These are phyloP conservation scores for Hoplodrina blanda DNA, from an alignment of 2,888 invertebrate genomes.

Conservation along the genomic window DNA sequence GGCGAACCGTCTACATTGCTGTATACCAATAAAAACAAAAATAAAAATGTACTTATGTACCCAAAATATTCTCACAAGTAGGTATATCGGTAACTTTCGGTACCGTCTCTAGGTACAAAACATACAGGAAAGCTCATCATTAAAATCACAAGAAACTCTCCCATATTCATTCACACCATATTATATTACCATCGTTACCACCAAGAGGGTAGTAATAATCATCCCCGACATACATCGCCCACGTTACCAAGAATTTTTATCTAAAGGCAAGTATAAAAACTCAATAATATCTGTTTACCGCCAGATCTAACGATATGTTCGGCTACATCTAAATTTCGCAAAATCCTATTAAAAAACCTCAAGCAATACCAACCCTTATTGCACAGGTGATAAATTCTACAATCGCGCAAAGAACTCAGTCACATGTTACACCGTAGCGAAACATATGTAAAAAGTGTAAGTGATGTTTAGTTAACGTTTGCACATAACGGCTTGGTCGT, in stretches of 20 bases:
- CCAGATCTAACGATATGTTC: conserved; percentile 51
- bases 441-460: conserved; percentile 68
- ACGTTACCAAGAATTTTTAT: conserved; percentile 17
- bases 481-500: conserved; percentile 64
- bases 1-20: too few relatives aligned
- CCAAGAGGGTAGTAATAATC: conserved; percentile 30
- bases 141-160: background rate
- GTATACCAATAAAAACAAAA: too few relatives aligned
- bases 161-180: conserved; percentile 13
- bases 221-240: conserved; percentile 4
- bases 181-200: conserved; percentile 10
- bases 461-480: conserved; percentile 68
- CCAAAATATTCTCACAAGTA: background rate
- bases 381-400: conserved; percentile 26
- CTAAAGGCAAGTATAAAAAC: conserved; percentile 44
- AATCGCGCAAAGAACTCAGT: conserved; percentile 25
- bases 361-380: conserved; percentile 38
- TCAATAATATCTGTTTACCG: conserved; percentile 52
- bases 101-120: background rate
- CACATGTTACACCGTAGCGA: conserved; percentile 59
- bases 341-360: conserved; percentile 51
- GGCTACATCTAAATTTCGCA: conserved; percentile 51
- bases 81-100: too few relatives aligned
- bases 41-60: too few relatives aligned
- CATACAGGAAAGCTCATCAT: background rate